phyloP scores from a whole-genome alignment of 2,797 vertebrate species.

The Knipowitschia caucasica region DNA sequence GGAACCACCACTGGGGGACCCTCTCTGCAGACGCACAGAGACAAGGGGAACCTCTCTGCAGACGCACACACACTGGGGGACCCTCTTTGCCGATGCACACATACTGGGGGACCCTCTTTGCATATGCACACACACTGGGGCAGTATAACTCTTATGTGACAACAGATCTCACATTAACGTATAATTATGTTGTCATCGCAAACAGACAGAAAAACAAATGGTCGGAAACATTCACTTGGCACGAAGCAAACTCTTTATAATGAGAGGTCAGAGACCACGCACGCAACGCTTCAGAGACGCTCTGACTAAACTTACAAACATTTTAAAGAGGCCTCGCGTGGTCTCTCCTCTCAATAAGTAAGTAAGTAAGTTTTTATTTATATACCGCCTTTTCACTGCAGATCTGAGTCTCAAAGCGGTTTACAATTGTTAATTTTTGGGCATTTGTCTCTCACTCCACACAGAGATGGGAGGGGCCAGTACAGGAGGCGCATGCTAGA shows the following conservation, averaged over 20 bases:
- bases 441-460: too few species aligned
- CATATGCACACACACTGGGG: conserved; percentile 3
- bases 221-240: conserved; percentile 39
- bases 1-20: conserved; percentile 14
- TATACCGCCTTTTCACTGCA: too few species aligned
- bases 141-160: conserved; percentile 35
- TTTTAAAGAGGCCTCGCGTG: too few species aligned
- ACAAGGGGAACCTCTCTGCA: conserved; percentile 8
- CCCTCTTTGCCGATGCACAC: conserved; percentile 4
- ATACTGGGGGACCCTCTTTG: conserved; percentile 12
- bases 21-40: conserved; percentile 7
- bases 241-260: conserved; percentile 25
- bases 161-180: conserved; percentile 52
- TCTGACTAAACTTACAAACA: conserved; percentile 15
- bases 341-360: too few species aligned
- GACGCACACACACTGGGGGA: conserved; percentile 5
- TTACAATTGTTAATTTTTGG: too few species aligned
- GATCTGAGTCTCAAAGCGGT: too few species aligned
- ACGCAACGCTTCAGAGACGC: conserved; percentile 12
- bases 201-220: conserved; percentile 36
- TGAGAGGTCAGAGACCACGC: conserved; percentile 31
- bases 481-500: too few species aligned
- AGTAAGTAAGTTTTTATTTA: too few species aligned
- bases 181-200: conserved; percentile 52
- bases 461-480: too few species aligned